phyloP scores from a whole-genome alignment of 2,888 invertebrate genomes.

The Agrilus biguttatus region DNA sequence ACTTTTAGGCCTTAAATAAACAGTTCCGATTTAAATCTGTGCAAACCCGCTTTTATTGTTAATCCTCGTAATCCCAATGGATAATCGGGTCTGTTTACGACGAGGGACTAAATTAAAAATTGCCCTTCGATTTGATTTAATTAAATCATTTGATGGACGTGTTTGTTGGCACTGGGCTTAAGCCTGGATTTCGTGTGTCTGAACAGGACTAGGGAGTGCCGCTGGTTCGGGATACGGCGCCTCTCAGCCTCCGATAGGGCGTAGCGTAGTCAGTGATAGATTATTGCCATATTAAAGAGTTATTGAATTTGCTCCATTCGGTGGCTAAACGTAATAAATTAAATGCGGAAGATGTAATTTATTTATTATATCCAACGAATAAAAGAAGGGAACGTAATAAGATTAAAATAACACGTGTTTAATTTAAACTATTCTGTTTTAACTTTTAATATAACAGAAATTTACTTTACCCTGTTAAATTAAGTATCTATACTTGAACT shows the following conservation, averaged over 20 bases:
- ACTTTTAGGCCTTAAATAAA: too few relatives aligned
- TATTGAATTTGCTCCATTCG: slow-evolving; percentile 16
- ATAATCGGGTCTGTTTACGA: slow-evolving; percentile 12
- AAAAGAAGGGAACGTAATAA: too few relatives aligned
- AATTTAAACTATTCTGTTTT: too few relatives aligned
- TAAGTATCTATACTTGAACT: too few relatives aligned
- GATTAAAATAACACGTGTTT: too few relatives aligned
- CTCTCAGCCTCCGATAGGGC: slow-evolving; percentile 11
- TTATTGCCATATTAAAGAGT: slow-evolving; percentile 21
- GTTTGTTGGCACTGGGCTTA: slow-evolving; percentile 20
- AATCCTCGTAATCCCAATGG: slow-evolving; percentile 7
- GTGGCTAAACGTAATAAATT: slow-evolving; percentile 10
- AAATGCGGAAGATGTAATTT: too few relatives aligned
- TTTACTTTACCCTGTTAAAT: too few relatives aligned
- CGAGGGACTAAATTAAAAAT: slow-evolving; percentile 23
- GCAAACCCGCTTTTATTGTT: slow-evolving; percentile 2
- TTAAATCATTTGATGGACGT: slow-evolving; percentile 25
- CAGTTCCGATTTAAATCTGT: too few relatives aligned
- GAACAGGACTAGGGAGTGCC: slow-evolving; percentile 8
- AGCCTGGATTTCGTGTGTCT: slow-evolving; percentile 16
- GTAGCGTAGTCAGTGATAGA: slow-evolving; percentile 18
- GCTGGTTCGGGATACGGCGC: too few relatives aligned
- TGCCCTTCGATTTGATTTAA: slow-evolving; percentile 24
- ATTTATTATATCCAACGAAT: too few relatives aligned
- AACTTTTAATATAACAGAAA: too few relatives aligned